phyloP scores from a whole-genome alignment of 53 echinoderm and acorn worm species.

The Holothuria scabra region DNA sequence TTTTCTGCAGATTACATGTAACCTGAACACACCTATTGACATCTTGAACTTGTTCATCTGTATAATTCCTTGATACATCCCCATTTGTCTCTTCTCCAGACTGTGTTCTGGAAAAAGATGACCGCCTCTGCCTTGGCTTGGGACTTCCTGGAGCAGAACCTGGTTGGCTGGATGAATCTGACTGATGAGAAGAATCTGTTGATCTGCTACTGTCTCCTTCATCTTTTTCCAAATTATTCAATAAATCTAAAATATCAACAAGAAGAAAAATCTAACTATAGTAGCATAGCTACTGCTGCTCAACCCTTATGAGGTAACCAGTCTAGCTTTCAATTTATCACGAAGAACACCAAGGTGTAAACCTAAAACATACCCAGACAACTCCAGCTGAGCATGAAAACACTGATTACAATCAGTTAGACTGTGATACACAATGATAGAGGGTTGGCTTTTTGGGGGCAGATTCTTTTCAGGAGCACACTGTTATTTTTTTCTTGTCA shows the following conservation, averaged over 20 bases:
- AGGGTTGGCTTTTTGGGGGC: no score
- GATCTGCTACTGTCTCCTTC: background rate
- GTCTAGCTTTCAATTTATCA: no score
- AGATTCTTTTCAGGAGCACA: no score
- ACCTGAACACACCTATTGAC: slow-evolving; percentile 65
- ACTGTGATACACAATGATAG: no score
- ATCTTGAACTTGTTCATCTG: slow-evolving; percentile 78
- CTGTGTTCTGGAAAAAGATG: slow-evolving; percentile 49
- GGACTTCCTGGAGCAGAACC: slow-evolving; percentile 32
- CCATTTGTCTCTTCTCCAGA: slow-evolving; percentile 64
- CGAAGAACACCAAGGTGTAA: no score
- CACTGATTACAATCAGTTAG: no score
- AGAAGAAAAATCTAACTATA: background rate
- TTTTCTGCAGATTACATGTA: background rate
- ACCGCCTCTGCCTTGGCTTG: slow-evolving; percentile 23
- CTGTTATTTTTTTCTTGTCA: no score
- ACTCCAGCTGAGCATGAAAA: no score
- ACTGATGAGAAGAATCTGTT: slow-evolving; percentile 11
- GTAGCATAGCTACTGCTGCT: no score
- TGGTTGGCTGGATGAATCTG: slow-evolving; percentile 11
- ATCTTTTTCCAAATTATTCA: background rate
- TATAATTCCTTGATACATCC: slow-evolving; percentile 66
- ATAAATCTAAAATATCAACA: slow-evolving; percentile 8
- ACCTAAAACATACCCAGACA: no score
- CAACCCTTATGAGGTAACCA: no score